Percentiles rank a stretch among this genome's conserved stretches.
Evolutionary conservation across 2,888 invertebrate genomes (phyloP).

Genomic region (Leptinotarsa haldemani): DNA sequence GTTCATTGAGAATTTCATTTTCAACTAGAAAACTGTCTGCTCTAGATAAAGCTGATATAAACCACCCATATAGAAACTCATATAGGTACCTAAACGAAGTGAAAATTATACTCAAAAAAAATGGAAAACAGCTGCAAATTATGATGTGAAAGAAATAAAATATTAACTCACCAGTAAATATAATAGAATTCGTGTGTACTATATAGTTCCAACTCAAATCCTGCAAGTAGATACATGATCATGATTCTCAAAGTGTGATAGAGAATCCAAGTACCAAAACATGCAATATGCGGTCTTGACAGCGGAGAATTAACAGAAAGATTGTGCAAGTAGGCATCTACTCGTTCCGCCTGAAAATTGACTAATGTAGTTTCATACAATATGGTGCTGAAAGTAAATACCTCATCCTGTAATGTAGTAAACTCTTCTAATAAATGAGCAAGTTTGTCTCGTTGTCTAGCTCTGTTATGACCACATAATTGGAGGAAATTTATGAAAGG

Average conservation of each 20-base stretch:
- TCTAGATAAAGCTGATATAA: conserved; percentile 89
- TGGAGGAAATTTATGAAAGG: conserved; percentile 89
- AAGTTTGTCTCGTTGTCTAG: conserved; percentile 93
- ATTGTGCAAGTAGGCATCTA: conserved; percentile 85
- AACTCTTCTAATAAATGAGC: conserved; percentile 92
- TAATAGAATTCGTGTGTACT: conserved; percentile 96
- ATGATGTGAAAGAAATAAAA: too few species aligned
- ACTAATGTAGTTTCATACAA: not conserved
- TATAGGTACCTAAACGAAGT: conserved; percentile 80
- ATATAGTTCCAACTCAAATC: conserved; percentile 95
- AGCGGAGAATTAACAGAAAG: conserved; percentile 76
- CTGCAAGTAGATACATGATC: conserved; percentile 93
- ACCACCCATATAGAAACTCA: conserved; percentile 94
- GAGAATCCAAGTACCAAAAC: conserved; percentile 94
- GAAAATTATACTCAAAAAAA: conserved; percentile 21
- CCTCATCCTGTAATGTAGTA: conserved; percentile 91
- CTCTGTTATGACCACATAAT: conserved; percentile 94
- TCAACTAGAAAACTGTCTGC: conserved; percentile 88
- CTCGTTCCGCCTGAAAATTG: conserved; percentile 81
- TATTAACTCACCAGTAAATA: conserved; percentile 82
- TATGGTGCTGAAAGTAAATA: conserved; percentile 56
- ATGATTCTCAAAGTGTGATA: conserved; percentile 93
- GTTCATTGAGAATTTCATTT: conserved; percentile 68
- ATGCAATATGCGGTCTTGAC: conserved; percentile 80
- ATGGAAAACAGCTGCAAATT: not conserved